These are phyloP conservation scores for Hypercompe scribonia DNA, from an alignment of 2,888 invertebrate genomes.

Conservation along the genomic window DNA sequence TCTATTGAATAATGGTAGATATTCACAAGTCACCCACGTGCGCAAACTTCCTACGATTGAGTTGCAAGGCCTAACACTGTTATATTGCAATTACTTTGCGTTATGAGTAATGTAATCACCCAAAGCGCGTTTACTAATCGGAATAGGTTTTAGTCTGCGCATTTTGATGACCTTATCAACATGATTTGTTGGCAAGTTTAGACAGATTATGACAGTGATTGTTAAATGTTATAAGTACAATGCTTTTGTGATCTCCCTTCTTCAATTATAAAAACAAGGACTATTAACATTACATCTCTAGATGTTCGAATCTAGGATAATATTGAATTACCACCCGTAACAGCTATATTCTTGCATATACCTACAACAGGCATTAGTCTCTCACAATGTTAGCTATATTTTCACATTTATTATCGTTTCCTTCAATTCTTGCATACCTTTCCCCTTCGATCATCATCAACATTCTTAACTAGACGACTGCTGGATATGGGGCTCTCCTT, in stretches of 20 bases:
- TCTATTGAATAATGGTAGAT: constrained; percentile 49
- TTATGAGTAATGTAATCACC: constrained; percentile 12
- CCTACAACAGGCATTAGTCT: no score
- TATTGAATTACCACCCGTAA: no score
- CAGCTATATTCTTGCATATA: no score
- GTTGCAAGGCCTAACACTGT: constrained; percentile 40
- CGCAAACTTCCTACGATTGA: constrained; percentile 50
- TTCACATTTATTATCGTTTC: no score
- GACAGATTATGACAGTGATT: no score
- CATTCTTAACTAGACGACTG: no score
- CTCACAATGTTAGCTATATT: no score
- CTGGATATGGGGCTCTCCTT: no score
- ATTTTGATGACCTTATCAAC: background rate
- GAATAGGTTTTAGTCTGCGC: background rate
- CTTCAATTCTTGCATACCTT: no score
- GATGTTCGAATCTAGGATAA: background rate
- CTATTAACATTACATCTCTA: background rate
- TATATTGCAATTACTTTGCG: constrained; percentile 28
- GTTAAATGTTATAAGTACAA: no score
- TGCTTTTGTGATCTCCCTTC: background rate
- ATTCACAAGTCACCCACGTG: constrained; percentile 49
- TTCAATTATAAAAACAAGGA: background rate
- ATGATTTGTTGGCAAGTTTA: background rate
- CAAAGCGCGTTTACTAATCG: constrained; percentile 3
- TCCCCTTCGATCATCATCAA: no score